Percentiles rank a stretch among this genome's conserved stretches.
Evolutionary conservation across 2,888 invertebrate species (phyloP).

Genomic region (Bombylius major): DNA sequence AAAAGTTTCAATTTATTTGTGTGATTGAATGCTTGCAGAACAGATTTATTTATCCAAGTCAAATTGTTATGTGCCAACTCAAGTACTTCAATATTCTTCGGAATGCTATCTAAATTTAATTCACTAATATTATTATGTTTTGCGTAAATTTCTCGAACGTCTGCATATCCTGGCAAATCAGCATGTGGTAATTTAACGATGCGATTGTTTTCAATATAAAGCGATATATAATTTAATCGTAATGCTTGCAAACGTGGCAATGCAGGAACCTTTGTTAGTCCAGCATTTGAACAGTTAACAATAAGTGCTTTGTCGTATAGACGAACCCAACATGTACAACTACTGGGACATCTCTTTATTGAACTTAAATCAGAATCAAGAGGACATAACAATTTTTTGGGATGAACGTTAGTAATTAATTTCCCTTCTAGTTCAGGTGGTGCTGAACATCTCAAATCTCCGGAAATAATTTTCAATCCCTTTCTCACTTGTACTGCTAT

Average conservation of each 20-base stretch:
- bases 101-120: slow-evolving; percentile 34
- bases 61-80: slow-evolving; percentile 46
- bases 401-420: slow-evolving; percentile 30
- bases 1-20: slow-evolving; percentile 39
- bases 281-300: slow-evolving; percentile 42
- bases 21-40: slow-evolving; percentile 36
- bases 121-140: slow-evolving; percentile 39
- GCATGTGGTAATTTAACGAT: slow-evolving; percentile 31
- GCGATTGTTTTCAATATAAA: slow-evolving; percentile 37
- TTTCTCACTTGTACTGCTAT: slow-evolving; percentile 31
- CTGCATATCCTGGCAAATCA: slow-evolving; percentile 34
- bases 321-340: slow-evolving; percentile 42
- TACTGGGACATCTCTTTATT: slow-evolving; percentile 36
- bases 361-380: slow-evolving; percentile 23
- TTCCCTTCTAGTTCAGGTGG: slow-evolving; percentile 27
- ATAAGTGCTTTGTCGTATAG: slow-evolving; percentile 38
- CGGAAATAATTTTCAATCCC: slow-evolving; percentile 33
- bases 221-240: slow-evolving; percentile 31
- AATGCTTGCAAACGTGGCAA: slow-evolving; percentile 24
- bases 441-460: slow-evolving; percentile 36
- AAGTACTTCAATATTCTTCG: slow-evolving; percentile 38
- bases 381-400: slow-evolving; percentile 39
- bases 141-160: slow-evolving; percentile 40
- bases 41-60: slow-evolving; percentile 34
- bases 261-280: slow-evolving; percentile 37